Evolutionary conservation across 2,797 vertebrate genomes (phyloP).

Genomic region (Rhynchonycteris naso): DNA sequence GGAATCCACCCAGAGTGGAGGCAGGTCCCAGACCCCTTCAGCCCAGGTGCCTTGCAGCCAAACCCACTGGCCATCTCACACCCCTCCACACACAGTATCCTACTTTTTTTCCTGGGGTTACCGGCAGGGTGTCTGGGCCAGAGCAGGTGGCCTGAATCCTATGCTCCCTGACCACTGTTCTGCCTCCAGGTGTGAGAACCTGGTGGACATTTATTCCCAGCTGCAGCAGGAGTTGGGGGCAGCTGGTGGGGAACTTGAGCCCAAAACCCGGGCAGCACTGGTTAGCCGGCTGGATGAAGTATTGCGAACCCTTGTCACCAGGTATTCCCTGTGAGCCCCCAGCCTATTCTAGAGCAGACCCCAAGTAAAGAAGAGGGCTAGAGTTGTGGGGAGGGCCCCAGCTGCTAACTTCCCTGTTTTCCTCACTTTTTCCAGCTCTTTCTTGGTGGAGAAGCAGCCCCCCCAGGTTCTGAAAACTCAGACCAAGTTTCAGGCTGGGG

Average conservation of each 20-base stretch:
- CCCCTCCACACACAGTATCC: not conserved
- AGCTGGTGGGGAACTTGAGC: conserved; percentile 81
- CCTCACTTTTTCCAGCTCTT: conserved; percentile 87
- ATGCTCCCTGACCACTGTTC: conserved; percentile 59
- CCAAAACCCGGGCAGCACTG: conserved; percentile 85
- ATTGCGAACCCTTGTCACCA: conserved; percentile 90
- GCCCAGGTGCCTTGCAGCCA: not conserved
- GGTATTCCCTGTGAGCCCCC: conserved; percentile 82
- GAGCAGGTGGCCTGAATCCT: not conserved
- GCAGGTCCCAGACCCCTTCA: not conserved
- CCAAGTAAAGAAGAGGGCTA: fast-evolving
- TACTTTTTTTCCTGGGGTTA: not conserved
- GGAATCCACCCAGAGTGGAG: not conserved
- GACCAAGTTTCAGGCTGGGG: conserved; percentile 95
- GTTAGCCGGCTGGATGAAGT: conserved; percentile 87
- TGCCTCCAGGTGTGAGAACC: conserved; percentile 84
- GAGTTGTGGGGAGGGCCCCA: not conserved
- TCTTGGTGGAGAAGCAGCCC: conserved; percentile 96
- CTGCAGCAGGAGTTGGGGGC: conserved; percentile 92
- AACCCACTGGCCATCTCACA: not conserved
- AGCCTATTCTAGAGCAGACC: not conserved
- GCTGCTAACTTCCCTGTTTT: not conserved
- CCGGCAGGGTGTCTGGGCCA: not conserved
- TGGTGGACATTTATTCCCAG: conserved; percentile 90
- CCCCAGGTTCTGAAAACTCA: conserved; percentile 99